These are phyloP conservation scores for Poecilia picta DNA, from an alignment of 2,797 vertebrate genomes.

Conservation along the genomic window DNA sequence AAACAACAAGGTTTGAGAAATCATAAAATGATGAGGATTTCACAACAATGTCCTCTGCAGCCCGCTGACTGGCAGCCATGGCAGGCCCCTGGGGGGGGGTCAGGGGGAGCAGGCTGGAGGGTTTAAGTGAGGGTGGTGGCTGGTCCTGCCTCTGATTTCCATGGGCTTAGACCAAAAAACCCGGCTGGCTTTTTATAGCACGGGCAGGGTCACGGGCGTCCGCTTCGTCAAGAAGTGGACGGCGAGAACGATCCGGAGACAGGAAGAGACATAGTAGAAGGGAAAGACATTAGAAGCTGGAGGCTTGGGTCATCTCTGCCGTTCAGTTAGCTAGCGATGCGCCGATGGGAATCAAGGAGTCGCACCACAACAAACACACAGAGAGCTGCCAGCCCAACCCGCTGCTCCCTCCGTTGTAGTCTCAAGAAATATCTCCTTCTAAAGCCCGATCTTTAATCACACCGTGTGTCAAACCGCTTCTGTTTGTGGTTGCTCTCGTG, in stretches of 20 bases:
- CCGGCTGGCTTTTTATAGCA: constrained; percentile 74
- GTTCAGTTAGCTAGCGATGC: constrained; percentile 19
- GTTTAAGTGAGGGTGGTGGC: constrained; percentile 66
- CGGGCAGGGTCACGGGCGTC: constrained; percentile 72
- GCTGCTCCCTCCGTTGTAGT: constrained; percentile 33
- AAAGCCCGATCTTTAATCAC: constrained; percentile 42
- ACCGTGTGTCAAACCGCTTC: constrained; percentile 20
- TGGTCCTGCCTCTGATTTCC: constrained; percentile 71
- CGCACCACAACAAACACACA: constrained; percentile 29
- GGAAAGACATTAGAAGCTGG: constrained; percentile 31
- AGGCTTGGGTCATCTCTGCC: constrained; percentile 25
- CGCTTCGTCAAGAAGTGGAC: constrained; percentile 66
- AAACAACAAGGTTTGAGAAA: constrained; percentile 43
- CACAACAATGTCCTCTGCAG: constrained; percentile 40
- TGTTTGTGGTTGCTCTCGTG: constrained; percentile 14
- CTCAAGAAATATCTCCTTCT: constrained; percentile 55
- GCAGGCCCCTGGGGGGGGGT: constrained; percentile 55
- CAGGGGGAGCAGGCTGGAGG: constrained; percentile 63
- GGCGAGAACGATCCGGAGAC: constrained; percentile 15
- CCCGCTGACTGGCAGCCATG: constrained; percentile 46
- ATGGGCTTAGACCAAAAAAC: constrained; percentile 76
- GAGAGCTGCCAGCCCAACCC: constrained; percentile 43
- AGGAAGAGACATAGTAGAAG: constrained; percentile 25
- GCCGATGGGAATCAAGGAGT: constrained; percentile 36
- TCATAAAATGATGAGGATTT: constrained; percentile 54